These are phyloP conservation scores for Ibycter americanus DNA, from an alignment of 2,797 vertebrate genomes.

Conservation along the genomic window DNA sequence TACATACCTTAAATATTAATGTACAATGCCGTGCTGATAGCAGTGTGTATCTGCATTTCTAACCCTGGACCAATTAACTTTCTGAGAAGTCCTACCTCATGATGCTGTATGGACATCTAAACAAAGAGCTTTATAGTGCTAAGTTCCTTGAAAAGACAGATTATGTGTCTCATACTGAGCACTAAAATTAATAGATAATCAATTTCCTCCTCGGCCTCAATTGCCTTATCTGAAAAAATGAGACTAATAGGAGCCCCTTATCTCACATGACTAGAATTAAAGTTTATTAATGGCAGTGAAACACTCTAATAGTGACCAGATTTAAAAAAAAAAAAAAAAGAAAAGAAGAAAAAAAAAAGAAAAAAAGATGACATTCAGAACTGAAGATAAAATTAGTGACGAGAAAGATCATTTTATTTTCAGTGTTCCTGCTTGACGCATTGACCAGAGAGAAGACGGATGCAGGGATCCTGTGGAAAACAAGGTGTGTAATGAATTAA, in stretches of 20 bases:
- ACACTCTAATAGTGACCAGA: neutral
- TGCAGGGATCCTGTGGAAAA: neutral
- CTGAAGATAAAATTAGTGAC: neutral
- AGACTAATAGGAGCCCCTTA: neutral
- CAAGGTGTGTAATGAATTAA: neutral
- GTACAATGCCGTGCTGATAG: neutral
- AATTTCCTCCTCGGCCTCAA: neutral
- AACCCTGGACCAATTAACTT: neutral
- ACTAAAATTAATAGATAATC: neutral
- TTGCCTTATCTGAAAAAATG: neutral
- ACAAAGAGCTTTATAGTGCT: neutral
- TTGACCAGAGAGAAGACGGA: neutral
- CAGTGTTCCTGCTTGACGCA: neutral
- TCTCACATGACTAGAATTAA: neutral
- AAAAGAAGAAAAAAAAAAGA: accelerated
- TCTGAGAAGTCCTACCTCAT: neutral
- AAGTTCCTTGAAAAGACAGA: neutral
- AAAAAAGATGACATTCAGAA: neutral
- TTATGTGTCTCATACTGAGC: neutral
- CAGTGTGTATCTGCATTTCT: neutral
- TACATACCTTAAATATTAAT: neutral
- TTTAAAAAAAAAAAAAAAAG: neutral
- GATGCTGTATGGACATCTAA: neutral
- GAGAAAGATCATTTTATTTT: neutral
- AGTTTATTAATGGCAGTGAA: neutral